Evolutionary conservation across 2,888 invertebrate genomes (phyloP), one percentile per base, ranked within the genome.

Genomic region (Rhingia rostrata): DNA sequence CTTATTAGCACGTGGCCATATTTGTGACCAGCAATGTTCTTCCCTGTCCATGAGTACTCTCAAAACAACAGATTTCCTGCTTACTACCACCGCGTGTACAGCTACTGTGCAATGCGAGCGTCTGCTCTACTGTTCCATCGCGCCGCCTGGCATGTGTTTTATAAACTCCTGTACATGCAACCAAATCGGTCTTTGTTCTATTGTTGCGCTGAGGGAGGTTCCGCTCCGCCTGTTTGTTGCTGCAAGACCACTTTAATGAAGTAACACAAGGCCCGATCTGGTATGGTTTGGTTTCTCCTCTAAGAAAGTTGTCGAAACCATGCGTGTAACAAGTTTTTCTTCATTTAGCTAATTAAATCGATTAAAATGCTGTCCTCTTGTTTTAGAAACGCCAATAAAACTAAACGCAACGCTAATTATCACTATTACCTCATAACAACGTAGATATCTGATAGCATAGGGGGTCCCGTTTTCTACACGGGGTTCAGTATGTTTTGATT

Each of bases 1-100:
- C 89, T 88, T 88, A 89, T 89, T 89, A 89, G 88, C 88, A 89
- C 89, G 88, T 88, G 87, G 86, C 87, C 87, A 86, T 86, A 86
- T 87, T 86, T 86, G 86, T 86, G 32, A 14, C 14, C 43, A 22
- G 39, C 45, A 61, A 77, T 77, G 69, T 61, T 61, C 63, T 56
- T 4, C 35, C 22, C 39, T 35, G 58, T 14, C 51, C 45, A 54
- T 37, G 10, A 32, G 14, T 37, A 41, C 43, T n/a, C 60, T 43
- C 61, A 51, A 56, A 61, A 70, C 69, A 75, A 66, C 60, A 66
- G 61, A 70, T 84, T 84, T 84, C 84, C 84, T 84, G 83, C 74
- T 84, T 64, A 37, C 56, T 12, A 37, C 47, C 7, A 37, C 41
- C 6, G 14, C 39, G 41, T 32, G 10, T 51, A 35, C 47, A 10